phyloP scores from a whole-genome alignment of 2,113 vertebrate genomes.

The Crocuta crocuta region DNA sequence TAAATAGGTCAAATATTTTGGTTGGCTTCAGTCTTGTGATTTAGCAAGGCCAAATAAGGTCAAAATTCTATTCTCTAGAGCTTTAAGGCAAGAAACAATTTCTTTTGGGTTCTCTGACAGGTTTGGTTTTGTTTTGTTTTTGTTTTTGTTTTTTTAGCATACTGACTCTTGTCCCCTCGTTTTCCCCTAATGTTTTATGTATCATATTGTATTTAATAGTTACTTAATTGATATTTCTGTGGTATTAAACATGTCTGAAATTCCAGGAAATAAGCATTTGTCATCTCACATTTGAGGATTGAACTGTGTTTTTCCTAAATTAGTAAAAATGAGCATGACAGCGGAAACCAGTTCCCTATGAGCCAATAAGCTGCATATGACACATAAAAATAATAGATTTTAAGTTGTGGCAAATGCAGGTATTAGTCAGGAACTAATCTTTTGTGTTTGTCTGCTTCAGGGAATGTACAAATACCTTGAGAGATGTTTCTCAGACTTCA shows the following conservation, averaged over 20 bases:
- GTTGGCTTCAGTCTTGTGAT: background rate
- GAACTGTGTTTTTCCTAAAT: background rate
- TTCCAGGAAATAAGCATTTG: slow-evolving; percentile 8
- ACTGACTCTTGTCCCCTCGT: background rate
- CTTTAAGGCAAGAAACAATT: slow-evolving; percentile 19
- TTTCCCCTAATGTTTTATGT: background rate
- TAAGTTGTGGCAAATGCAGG: background rate
- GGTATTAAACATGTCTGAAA: background rate
- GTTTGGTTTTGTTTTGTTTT: background rate
- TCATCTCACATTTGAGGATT: background rate
- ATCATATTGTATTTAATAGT: background rate
- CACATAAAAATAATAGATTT: slow-evolving; percentile 28
- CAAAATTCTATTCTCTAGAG: slow-evolving; percentile 36
- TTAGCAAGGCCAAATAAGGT: slow-evolving; percentile 20
- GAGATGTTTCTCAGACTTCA: slow-evolving; percentile 90
- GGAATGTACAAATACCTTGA: slow-evolving; percentile 94
- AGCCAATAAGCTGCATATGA: background rate
- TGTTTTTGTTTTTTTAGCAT: background rate
- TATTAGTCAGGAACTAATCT: slow-evolving; percentile 56
- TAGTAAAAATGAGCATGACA: background rate
- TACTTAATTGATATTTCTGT: slow-evolving; percentile 25
- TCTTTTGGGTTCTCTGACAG: background rate
- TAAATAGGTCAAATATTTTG: slow-evolving; percentile 43
- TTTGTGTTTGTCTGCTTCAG: slow-evolving; percentile 83
- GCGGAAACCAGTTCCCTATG: background rate